Base-by-base conservation (phyloP, 2,113 vertebrate species). In the Sialia sialis region DNA sequence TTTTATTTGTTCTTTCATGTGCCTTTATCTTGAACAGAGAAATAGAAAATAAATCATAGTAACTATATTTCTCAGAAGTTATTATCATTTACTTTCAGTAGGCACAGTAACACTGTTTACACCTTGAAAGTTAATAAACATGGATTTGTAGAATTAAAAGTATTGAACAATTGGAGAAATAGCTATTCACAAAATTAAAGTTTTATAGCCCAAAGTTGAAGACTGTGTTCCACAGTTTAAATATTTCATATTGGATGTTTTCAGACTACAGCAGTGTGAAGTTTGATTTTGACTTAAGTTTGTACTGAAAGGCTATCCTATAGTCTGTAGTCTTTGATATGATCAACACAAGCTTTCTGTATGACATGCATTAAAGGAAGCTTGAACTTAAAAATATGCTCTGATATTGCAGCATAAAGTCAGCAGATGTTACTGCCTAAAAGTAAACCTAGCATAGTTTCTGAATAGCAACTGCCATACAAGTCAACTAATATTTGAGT, bases 121-220 rank as follows among this genome's bases (percentile, higher is more conserved):
- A 97, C 68, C 90, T 91, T 94, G 92, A 97, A 98, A 98, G 98
- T 96, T 98, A 98, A 98, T 98, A 98, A 98, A 98, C 97, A 98
- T 98, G 96, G 97, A 98, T 98, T 98, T 97, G 97, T 97, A 97
- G 98, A 97, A 98, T 98, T 98, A 98, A 97, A 98, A 98, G 96
- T 98, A 98, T 98, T 2, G 97, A 98, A 97, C 97, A 97, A 95
- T 17, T 93, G 96, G 92, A 97, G 89, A 96, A 97, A 95, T 84
- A 97, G 96, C 92, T 96, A 97, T 94, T 97, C 95, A 97, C 79
- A 96, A 98, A 98, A 98, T 98, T 98, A 98, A 98, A 98, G 94
- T 98, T 98, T 98, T 98, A 98, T 98, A 97, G 97, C 91, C 89
- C 83, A 95, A 97, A 97, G 95, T 90, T 78, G 75, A 97, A 97